Evolutionary conservation across 2,888 invertebrate genomes (phyloP).

Genomic region (Drosophila heteroneura): DNA sequence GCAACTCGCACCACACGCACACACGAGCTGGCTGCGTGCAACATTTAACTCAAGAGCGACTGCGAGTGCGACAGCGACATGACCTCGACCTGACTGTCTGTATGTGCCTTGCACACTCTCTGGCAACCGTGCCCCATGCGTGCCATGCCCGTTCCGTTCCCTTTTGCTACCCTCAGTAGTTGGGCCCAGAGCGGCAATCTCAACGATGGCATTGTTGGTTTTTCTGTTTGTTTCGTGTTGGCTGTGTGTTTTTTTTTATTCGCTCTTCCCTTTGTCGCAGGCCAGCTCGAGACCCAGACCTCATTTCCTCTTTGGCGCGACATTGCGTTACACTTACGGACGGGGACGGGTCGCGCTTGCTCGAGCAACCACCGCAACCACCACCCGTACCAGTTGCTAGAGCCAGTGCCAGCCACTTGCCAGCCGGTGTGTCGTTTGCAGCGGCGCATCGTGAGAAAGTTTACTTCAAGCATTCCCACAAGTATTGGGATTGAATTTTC

Average conservation of each 20-base stretch:
- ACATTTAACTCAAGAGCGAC: constrained; percentile 35
- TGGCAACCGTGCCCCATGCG: constrained; percentile 74
- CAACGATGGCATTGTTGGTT: constrained; percentile 65
- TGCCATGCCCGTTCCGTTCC: constrained; percentile 71
- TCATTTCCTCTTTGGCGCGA: constrained; percentile 81
- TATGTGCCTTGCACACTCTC: constrained; percentile 66
- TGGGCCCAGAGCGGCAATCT: constrained; percentile 56
- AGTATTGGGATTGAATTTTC: constrained; percentile 76
- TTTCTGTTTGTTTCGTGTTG: constrained; percentile 35
- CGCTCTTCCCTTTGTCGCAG: constrained; percentile 62
- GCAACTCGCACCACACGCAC: constrained; percentile 51
- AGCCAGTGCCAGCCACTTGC: constrained; percentile 64
- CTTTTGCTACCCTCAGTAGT: constrained; percentile 61
- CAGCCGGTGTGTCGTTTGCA: constrained; percentile 72
- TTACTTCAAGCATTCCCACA: constrained; percentile 85
- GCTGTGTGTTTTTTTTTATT: constrained; percentile 40
- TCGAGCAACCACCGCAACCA: constrained; percentile 62
- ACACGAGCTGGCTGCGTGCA: constrained; percentile 65
- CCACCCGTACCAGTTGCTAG: constrained; percentile 48
- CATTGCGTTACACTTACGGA: constrained; percentile 77
- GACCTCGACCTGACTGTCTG: constrained; percentile 69
- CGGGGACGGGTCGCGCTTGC: constrained; percentile 43
- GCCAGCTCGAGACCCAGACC: constrained; percentile 67
- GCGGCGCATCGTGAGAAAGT: constrained; percentile 85
- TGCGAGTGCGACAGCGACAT: constrained; percentile 53